Evolutionary conservation across 2,113 vertebrate species (phyloP), one percentile per base, ranked within the genome.

Genomic region (Dicrurus megarhynchus): DNA sequence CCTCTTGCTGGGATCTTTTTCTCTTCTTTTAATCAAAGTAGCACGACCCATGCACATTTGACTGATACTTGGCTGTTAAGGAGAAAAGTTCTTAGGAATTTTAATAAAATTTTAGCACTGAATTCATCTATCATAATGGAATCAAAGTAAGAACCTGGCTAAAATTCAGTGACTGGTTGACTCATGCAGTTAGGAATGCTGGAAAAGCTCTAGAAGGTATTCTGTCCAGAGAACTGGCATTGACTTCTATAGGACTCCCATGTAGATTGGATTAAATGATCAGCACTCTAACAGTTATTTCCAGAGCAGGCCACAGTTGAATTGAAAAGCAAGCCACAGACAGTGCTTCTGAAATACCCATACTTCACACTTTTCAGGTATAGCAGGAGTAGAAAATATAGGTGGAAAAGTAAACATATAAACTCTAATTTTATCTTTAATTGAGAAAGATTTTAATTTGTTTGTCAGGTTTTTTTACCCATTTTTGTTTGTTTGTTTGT

Each of bases 391-490:
- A 87, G 32, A 78, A 91, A 84, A 82, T 27, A n/a, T 2, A 61
- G 22, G 7, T 23, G 4, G 50, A 53, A 87, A 91, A 84, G 4
- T 5, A 82, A 82, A 53, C 3, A 60, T 32, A 30, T 22, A 50
- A 79, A 30, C 2, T 16, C 3, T 68, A 68, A 86, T 49, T 53
- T 87, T 73, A 32, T 41, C 78, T 94, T 81, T 37, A 84, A 37
- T 70, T 78, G 55, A 27, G 50, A 8, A 41, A n/a, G 3, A 7
- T 13, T 77, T 60, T 65, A 17, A 42, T 53, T 71, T 53, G 20
- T 79, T 56, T 71, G 2, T 56, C 61, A 46, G 7, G 1, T 1
- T 0, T 53, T 30, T 53, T 67, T 20, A 6, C 5, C 7, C 23
- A 9, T 14, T 12, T 30, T 27, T 41, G 6, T 47, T 57, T 39